phyloP scores from a whole-genome alignment of 2,797 vertebrate genomes.

The Molossus molossus region DNA sequence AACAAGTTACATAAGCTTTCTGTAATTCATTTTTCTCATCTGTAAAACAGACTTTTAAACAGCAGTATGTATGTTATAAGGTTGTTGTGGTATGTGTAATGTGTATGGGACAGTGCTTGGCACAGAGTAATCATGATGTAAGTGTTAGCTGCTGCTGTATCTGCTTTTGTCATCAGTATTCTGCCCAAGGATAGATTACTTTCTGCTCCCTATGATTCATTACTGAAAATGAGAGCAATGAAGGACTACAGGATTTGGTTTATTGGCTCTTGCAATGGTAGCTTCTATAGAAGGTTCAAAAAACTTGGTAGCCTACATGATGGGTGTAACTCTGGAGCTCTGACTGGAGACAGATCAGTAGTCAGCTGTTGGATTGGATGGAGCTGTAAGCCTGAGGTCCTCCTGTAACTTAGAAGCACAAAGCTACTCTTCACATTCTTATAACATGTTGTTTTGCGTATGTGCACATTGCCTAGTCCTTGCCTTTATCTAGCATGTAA shows the following conservation, averaged over 20 bases:
- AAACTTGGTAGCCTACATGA: not conserved
- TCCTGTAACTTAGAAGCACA: not conserved
- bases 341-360: not conserved
- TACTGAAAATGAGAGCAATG: not conserved
- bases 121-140: not conserved
- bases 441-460: not conserved
- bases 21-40: conserved; percentile 5
- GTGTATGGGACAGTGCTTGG: not conserved
- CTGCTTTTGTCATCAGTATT: not conserved
- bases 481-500: not conserved
- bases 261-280: not conserved
- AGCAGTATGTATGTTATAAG: not conserved
- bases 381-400: not conserved
- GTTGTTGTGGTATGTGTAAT: not conserved
- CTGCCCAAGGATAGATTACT: not conserved
- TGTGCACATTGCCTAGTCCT: not conserved
- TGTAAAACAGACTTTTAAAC: conserved; percentile 23
- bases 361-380: not conserved
- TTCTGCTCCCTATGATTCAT: not conserved
- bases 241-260: not conserved
- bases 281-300: not conserved
- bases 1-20: not conserved
- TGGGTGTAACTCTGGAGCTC: not conserved
- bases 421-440: not conserved
- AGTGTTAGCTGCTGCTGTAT: not conserved